Evolutionary conservation across 2,113 vertebrate genomes (phyloP).

Genomic region (Lycocorax pyrrhopterus): DNA sequence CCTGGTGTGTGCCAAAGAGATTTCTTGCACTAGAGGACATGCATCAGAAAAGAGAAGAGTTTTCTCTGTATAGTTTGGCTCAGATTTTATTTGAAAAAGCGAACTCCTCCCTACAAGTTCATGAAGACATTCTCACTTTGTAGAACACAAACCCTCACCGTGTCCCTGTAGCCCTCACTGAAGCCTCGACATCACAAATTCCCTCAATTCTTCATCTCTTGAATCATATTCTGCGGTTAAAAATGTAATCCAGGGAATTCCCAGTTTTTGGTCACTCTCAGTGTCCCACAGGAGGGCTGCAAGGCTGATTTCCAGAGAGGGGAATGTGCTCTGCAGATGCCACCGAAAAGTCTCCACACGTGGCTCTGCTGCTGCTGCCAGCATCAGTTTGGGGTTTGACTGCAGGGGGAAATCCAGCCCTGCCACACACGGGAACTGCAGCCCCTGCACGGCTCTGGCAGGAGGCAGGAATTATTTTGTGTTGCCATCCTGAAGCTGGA

Average conservation of each 20-base stretch:
- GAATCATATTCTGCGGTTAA: neutral
- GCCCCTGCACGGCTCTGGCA: neutral
- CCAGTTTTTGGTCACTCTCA: fast-evolving
- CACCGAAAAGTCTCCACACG: fast-evolving
- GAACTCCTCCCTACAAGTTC: neutral
- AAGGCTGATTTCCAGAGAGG: neutral
- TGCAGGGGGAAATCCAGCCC: neutral
- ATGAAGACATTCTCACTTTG: neutral
- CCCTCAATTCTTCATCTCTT: neutral
- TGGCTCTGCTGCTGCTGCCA: neutral
- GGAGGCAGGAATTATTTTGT: neutral
- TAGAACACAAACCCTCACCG: neutral
- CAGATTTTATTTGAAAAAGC: neutral
- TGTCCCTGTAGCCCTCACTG: neutral
- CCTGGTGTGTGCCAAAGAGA: neutral
- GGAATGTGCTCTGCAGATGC: neutral
- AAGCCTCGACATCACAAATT: neutral
- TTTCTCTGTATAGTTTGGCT: neutral
- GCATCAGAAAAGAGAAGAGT: neutral
- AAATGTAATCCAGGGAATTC: neutral
- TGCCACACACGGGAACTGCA: fast-evolving
- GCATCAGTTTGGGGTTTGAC: neutral
- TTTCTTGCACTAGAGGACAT: neutral
- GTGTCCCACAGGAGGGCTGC: neutral
- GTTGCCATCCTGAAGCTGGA: neutral